Evolutionary conservation across 1,140 invertebrate species (phyloP).

Genomic region (Magallana angulata): DNA sequence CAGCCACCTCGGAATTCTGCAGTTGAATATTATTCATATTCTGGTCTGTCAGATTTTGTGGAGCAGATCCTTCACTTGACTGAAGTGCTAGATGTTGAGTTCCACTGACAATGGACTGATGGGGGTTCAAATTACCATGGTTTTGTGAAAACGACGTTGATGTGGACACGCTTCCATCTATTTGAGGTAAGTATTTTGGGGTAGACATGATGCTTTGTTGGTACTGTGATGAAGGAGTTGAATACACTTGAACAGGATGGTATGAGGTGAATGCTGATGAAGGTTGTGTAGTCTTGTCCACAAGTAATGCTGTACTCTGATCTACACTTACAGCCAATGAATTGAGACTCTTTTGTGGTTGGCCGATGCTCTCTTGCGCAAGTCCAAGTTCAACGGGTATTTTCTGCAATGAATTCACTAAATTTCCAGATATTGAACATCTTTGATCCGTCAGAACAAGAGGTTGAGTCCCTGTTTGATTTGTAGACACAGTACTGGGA

Average conservation of each 20-base stretch:
- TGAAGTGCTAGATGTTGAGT: not conserved
- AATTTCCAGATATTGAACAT: not conserved
- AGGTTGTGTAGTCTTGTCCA: not conserved
- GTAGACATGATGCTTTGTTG: conserved; percentile 13
- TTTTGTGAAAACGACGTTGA: not conserved
- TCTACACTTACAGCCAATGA: not conserved
- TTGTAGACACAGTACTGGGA: not conserved
- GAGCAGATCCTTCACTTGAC: not conserved
- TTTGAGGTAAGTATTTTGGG: not conserved
- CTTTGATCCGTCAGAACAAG: not conserved
- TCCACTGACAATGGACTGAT: not conserved
- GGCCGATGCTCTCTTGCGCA: not conserved
- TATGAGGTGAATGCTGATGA: not conserved
- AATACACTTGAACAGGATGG: conserved; percentile 13
- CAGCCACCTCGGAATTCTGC: not conserved
- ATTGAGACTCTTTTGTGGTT: not conserved
- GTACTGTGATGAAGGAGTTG: conserved; percentile 14
- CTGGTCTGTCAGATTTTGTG: not conserved
- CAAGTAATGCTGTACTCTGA: not conserved
- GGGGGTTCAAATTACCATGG: not conserved
- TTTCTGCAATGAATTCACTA: not conserved
- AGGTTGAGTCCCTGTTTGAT: not conserved
- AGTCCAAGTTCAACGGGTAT: not conserved
- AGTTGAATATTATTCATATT: conserved; percentile 18
- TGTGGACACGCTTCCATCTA: not conserved